Base-by-base conservation (phyloP, 2,888 invertebrate genomes). In the Plusia festucae region DNA sequence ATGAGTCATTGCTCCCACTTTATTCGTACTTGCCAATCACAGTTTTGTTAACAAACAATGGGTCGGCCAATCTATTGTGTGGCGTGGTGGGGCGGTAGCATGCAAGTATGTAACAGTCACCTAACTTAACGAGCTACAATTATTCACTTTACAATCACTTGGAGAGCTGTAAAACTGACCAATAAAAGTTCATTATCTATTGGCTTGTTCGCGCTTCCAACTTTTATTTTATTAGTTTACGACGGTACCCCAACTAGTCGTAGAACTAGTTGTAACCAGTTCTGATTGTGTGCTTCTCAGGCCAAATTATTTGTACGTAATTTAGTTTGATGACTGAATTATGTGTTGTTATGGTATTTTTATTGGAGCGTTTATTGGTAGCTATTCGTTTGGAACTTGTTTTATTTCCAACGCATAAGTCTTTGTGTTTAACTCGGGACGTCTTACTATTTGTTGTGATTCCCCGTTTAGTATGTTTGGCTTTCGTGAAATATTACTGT, bases 171-270 rank as follows among this genome's bases (percentile, higher is more conserved):
- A 94, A 94, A 94, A 91, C 91, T 95, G 95, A 95, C 95, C 95
- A 95, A 95, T 95, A 95, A 95, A 95, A 94, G 89, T 93, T 92
- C 94, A 95, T 95, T 94, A 94, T 93, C 92, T 91, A 93, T 94
- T 87, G 93, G 91, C 89, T 93, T 91, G 93, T 93, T 93, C 91
- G 88, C 90, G 89, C 91, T 92, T 88, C 93, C 90, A 93, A 93
- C 93, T 94, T 93, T 90, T 90, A 92, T 91, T 93, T 93, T 94
- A 95, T 94, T 89, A 88, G 89, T 94, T 95, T 93, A 94, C 85
- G 89, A 90, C 87, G 73, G 64, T 49, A 73, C 63, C 74, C 66
- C 69, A 70, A 78, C 83, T 76, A 70, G 86, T 88, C 89, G 87
- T 94, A 91, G 93, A 94, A 88, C 84, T 83, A 74, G 74, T 63